Evolutionary conservation across 2,113 vertebrate species (phyloP).

Genomic region (Pseudorectes ferrugineus): DNA sequence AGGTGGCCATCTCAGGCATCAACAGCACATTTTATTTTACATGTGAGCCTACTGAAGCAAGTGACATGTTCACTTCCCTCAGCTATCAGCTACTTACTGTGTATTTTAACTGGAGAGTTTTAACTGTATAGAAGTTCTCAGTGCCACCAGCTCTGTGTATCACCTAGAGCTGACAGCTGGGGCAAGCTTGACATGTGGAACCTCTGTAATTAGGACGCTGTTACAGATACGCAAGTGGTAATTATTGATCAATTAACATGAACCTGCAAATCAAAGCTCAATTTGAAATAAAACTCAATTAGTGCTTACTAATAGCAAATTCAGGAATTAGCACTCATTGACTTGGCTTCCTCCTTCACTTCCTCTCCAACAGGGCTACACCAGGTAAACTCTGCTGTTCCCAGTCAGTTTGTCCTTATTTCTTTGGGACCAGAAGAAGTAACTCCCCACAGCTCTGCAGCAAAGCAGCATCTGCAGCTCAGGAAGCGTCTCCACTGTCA

Average conservation of each 20-base stretch:
- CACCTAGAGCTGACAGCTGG: background rate
- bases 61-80: background rate
- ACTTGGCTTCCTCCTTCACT: background rate
- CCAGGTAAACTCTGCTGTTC: background rate
- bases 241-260: constrained; percentile 23
- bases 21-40: background rate
- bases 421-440: background rate
- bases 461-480: background rate
- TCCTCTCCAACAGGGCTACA: background rate
- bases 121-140: background rate
- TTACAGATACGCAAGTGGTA: background rate
- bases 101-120: background rate
- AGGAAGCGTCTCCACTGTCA: background rate
- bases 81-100: background rate
- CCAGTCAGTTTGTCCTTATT: background rate
- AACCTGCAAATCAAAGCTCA: constrained; percentile 17
- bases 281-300: constrained; percentile 41
- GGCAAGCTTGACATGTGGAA: background rate
- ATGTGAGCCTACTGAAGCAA: background rate
- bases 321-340: background rate
- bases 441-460: background rate
- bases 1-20: too few relatives aligned
- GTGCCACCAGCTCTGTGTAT: background rate
- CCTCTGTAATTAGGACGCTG: background rate
- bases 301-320: background rate